Conservation (phyloP, 1,140 invertebrate genomes). For the Sinonovacula constricta region DNA sequence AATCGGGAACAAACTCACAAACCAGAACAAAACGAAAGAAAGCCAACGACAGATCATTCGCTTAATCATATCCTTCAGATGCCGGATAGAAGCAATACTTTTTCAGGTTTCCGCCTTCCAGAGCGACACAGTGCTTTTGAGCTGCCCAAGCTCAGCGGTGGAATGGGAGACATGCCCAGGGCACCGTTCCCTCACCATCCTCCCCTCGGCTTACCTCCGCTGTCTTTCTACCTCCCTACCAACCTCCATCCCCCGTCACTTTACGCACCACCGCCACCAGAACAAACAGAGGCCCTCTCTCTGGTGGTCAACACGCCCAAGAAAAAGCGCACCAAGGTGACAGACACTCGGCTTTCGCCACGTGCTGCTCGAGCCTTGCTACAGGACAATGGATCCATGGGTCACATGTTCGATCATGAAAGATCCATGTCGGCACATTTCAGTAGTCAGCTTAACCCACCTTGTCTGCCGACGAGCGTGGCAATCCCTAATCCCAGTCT, state of each 20-base stretch:
- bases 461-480: constrained; percentile 92
- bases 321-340: constrained; percentile 97
- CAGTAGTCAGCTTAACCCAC: constrained; percentile 80
- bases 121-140: constrained; percentile 72
- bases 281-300: constrained; percentile 95
- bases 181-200: constrained; percentile 57
- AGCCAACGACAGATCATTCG: constrained; percentile 51
- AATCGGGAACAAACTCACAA: constrained; percentile 46
- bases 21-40: constrained; percentile 42
- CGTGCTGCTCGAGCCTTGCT: constrained; percentile 75
- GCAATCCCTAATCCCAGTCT: constrained; percentile 97
- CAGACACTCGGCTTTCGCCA: constrained; percentile 96
- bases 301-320: constrained; percentile 92
- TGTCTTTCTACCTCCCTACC: constrained; percentile 68
- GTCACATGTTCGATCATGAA: constrained; percentile 51
- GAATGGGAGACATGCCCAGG: constrained; percentile 55
- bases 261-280: constrained; percentile 84
- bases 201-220: constrained; percentile 66
- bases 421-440: constrained; percentile 37
- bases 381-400: constrained; percentile 69
- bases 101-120: constrained; percentile 49
- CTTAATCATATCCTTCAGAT: constrained; percentile 36
- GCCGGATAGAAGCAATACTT: constrained; percentile 39
- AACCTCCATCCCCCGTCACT: constrained; percentile 83
- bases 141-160: constrained; percentile 52